Base-by-base conservation (phyloP, 2,888 invertebrate species). In the Tipula lateralis region DNA sequence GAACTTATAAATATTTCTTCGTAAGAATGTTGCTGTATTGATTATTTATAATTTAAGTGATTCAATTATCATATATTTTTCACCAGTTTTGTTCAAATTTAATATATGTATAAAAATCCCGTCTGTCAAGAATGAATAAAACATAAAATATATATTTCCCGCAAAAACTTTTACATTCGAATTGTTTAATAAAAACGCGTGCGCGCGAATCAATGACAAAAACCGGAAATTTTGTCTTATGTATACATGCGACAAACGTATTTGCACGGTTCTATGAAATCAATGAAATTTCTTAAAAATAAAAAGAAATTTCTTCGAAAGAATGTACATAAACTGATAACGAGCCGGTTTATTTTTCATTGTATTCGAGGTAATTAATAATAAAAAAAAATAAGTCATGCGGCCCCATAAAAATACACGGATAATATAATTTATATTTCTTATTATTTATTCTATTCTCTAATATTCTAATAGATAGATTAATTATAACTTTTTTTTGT, bases 211-310 rank as follows among this genome's bases (percentile, higher is more conserved):
- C 66, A 66, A n/a, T n/a, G n/a, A n/a, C 9, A 7, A n/a, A 66
- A 66, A 66, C 66, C 66, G 66, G 66, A 66, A 66, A 66, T 66
- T 66, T 19, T 9, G 24, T 66, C n/a, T n/a, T n/a, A n/a, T 66
- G 12, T 24, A 66, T 39, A 12, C 13, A 39, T n/a, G n/a, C 9
- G 24, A 44, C 24, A 66, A 19, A 66, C 19, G 24, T 66, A 19
- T 66, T 66, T 66, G 66, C 19, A 13, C 24, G 66, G 4, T 66
- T 66, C 66, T 66, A 66, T 66, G 19, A 66, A 66, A 66, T 66
- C 66, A 66, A 66, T 66, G 66, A 66, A 66, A 66, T 66, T 66
- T 66, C 66, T 66, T 66, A 66, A 66, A 66, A 66, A 24, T 66
- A 1, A 66, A 24, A 66, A 66, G 66, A 66, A 66, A 66, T 66